Evolutionary conservation across 2,113 vertebrate genomes (phyloP).

Genomic region (Ictalurus furcatus): DNA sequence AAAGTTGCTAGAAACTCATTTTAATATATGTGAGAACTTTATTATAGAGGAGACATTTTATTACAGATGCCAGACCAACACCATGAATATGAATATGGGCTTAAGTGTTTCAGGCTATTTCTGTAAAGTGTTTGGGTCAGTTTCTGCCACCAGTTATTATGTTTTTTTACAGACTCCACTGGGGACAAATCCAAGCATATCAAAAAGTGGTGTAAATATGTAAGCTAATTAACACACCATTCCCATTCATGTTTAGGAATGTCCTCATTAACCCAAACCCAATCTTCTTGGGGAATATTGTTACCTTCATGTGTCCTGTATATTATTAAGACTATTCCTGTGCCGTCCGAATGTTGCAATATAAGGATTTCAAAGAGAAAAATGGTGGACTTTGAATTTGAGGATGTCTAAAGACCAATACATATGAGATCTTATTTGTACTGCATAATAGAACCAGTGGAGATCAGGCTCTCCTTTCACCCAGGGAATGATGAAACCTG

Average conservation of each 20-base stretch:
- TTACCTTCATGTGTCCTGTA: not conserved
- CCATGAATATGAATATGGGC: not conserved
- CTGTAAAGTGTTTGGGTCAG: not conserved
- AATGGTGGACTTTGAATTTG: not conserved
- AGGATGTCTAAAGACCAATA: not conserved
- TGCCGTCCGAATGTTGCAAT: not conserved
- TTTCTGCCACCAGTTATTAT: not conserved
- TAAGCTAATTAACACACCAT: not conserved
- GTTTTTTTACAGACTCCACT: not conserved
- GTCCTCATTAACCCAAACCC: not conserved
- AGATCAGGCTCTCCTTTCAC: not conserved
- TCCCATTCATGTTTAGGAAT: not conserved
- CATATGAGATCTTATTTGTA: not conserved
- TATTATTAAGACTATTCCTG: not conserved
- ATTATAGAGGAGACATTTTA: not conserved
- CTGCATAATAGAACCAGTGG: not conserved
- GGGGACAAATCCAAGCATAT: not conserved
- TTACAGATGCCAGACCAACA: not conserved
- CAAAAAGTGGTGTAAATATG: not conserved
- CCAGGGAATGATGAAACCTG: not conserved
- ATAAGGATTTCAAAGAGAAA: not conserved
- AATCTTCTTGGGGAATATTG: not conserved
- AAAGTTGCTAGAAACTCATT: not conserved
- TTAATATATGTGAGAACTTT: not conserved
- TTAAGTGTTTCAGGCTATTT: not conserved